Evolutionary conservation across 2,797 vertebrate genomes (phyloP), one percentile per base, ranked within the genome.

Genomic region (Squalus acanthias): DNA sequence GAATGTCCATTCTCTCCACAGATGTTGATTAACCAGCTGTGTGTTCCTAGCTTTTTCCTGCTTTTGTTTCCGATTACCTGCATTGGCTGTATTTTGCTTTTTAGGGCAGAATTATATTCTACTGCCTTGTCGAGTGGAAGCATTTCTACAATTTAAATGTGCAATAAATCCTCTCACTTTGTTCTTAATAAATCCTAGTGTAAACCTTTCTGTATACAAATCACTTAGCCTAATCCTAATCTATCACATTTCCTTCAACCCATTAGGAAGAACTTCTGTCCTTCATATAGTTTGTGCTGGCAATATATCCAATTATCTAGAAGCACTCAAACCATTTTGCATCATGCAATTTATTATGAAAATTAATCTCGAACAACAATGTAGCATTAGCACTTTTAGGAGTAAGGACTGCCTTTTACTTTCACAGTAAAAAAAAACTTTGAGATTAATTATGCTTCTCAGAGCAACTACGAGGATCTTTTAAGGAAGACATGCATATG

Each of bases 341-440:
- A 12, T 91, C 88, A 63, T 60, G 57, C 57, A 91, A 63, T 91
- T 91, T 91, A 91, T 91, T 91, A 91, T 91, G 88, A 91, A 91
- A 63, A 91, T 63, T 29, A n/a, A 91, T 63, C 60, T 33, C 24
- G 1, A 91, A 91, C 88, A 33, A 63, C 88, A 89, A 89, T 33
- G 24, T 15, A 33, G 24, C 87, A 89, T 89, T 60, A 26, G 13
- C 53, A 89, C 10, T 12, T 26, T 13, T 13, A 5, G 60, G 63
- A 63, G 22, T 88, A 53, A 53, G 17, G 13, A 33, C 60, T 15
- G 57, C 29, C 26, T 33, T 60, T 91, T 91, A 63, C 57, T 91
- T 91, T 91, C 57, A 60, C 24, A 5, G 9, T 29, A 12, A 74
- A 5, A 60, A 89, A 15, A 89, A 3, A 89, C 57, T 89, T 33